These are phyloP conservation scores for Gymnothorax reevesii DNA, from an alignment of 2,797 vertebrate species.

Conservation along the genomic window DNA sequence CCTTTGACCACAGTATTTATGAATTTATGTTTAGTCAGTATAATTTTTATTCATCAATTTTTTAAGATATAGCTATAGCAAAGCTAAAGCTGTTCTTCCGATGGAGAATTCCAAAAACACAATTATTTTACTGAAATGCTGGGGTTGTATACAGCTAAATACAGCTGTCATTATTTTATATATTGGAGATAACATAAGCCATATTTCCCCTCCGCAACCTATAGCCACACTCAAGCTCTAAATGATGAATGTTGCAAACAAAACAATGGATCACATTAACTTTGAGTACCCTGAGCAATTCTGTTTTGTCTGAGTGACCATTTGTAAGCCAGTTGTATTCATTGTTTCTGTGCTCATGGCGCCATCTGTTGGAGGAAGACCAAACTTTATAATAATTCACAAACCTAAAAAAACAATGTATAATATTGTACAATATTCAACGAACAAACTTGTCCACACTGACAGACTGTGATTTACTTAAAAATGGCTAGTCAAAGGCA, in stretches of 20 bases:
- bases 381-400: background rate
- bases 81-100: background rate
- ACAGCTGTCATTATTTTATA: background rate
- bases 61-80: no score
- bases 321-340: background rate
- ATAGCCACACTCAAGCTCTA: background rate
- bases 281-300: background rate
- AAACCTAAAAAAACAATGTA: background rate
- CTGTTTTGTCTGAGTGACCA: background rate
- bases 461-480: background rate
- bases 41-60: background rate
- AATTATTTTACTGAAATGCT: background rate
- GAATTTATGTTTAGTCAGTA: background rate
- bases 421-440: background rate
- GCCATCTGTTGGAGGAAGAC: background rate
- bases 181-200: background rate
- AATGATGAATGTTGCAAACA: background rate
- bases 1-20: background rate
- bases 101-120: background rate
- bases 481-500: background rate
- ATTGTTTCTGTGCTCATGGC: background rate
- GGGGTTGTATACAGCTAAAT: background rate
- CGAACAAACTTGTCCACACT: background rate
- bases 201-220: background rate
- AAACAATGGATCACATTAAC: background rate